phyloP scores from a whole-genome alignment of 2,797 vertebrate genomes.

The Dallia pectoralis region DNA sequence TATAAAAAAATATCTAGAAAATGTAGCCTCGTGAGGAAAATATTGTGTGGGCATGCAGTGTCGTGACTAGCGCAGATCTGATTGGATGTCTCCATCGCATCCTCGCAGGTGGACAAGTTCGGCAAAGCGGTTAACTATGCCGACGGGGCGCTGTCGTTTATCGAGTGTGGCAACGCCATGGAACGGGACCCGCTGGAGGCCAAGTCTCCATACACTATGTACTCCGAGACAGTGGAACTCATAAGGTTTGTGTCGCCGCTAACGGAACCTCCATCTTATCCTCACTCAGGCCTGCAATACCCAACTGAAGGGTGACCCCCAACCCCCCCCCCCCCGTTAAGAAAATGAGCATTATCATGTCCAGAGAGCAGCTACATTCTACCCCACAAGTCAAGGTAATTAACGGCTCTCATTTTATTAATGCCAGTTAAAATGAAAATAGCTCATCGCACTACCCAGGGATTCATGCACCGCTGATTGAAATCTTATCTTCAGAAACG shows the following conservation, averaged over 20 bases:
- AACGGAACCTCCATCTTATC: constrained; percentile 31
- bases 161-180: constrained; percentile 97
- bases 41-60: neutral
- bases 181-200: constrained; percentile 95
- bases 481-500: constrained; percentile 28
- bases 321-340: too few relatives aligned
- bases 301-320: too few relatives aligned
- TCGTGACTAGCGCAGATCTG: neutral
- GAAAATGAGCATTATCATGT: constrained; percentile 68
- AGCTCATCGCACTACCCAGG: constrained; percentile 55
- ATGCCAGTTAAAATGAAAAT: constrained; percentile 78
- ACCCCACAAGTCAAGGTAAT: constrained; percentile 76
- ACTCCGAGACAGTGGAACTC: constrained; percentile 97
- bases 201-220: constrained; percentile 98
- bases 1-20: constrained; percentile 9
- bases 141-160: constrained; percentile 95
- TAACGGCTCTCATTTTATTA: constrained; percentile 80
- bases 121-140: constrained; percentile 98
- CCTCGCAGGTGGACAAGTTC: constrained; percentile 89
- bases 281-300: constrained; percentile 28
- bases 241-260: constrained; percentile 82
- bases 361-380: constrained; percentile 73
- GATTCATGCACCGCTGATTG: constrained; percentile 29
- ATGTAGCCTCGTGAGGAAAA: neutral
- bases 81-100: neutral